These are phyloP conservation scores for Chrysolina oricalcia DNA, from an alignment of 2,888 invertebrate species.

Conservation along the genomic window DNA sequence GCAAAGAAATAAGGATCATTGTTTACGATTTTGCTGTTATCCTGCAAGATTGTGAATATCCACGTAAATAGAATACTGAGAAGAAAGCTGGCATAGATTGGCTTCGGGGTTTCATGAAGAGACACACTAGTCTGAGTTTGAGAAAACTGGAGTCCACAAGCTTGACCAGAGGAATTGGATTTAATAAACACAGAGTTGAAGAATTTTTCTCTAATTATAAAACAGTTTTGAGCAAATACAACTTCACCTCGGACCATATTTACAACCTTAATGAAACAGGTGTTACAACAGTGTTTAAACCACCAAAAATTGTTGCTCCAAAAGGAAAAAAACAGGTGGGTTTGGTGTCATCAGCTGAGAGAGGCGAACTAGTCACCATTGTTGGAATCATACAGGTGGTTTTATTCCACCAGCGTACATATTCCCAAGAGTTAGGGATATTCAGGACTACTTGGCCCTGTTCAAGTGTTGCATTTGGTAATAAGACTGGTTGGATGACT, in stretches of 20 bases:
- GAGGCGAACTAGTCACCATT: slow-evolving; percentile 7
- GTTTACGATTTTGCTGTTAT: neutral
- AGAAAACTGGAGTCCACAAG: no score
- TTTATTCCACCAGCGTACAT: slow-evolving; percentile 25
- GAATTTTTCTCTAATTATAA: no score
- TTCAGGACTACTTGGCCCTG: neutral
- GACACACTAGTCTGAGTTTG: no score
- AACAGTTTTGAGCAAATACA: no score
- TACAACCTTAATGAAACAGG: neutral
- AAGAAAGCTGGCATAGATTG: neutral
- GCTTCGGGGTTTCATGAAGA: no score
- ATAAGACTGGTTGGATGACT: neutral
- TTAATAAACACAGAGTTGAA: no score
- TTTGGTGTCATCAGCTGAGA: slow-evolving; percentile 24
- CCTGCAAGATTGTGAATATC: neutral
- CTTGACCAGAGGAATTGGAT: no score
- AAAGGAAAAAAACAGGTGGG: slow-evolving; percentile 27
- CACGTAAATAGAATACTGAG: neutral
- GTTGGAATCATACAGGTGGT: neutral
- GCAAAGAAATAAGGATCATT: no score
- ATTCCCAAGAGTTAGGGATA: slow-evolving; percentile 3
- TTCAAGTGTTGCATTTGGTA: neutral
- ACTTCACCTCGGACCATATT: no score
- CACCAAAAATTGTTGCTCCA: slow-evolving; percentile 1
- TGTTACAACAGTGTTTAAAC: neutral